Evolutionary conservation across 2,888 invertebrate genomes (phyloP), one percentile per base, ranked within the genome.

Genomic region (Synergus gifuensis): DNA sequence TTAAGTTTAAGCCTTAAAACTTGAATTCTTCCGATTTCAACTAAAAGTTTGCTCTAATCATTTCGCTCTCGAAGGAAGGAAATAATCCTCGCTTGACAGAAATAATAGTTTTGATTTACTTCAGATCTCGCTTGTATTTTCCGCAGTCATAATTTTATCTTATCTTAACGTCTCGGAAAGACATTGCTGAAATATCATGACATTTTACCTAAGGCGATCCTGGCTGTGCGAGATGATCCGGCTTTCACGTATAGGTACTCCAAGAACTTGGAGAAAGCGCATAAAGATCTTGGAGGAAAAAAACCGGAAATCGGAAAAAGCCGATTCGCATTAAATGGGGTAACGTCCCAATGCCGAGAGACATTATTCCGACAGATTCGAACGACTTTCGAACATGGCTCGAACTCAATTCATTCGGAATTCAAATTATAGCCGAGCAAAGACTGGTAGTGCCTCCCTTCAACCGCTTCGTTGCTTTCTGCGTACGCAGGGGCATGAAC

Each of bases 321-420:
- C 16, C 79, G 14, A 60, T 76, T 79, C 66, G 54, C 79, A 77
- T 79, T 79, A 67, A 76, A 63, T 16, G 46, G 44, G 49, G 46
- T 22, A 63, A 62, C 62, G 49, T 63, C 64, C 46, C 40, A 54
- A 36, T 73, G 54, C 40, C 11, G 54, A 12, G 78, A 22, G 77
- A 79, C 82, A 83, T 86, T 85, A 86, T 79, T 84, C 86, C 77
- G 85, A 83, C 88, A 85, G 86, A 86, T 85, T 85, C 84, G 83
- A 85, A 85, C 85, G 87, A 88, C 86, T 84, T 86, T 84, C 79
- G 83, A 85, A 86, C 84, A 85, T 84, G 85, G 81, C 85, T 85
- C 85, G 85, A 88, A 87, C 88, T 89, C 88, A 87, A 89, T 89
- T 89, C 88, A 88, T 86, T 86, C 87, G 89, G 89, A 89, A 89